Base-by-base conservation (phyloP, 2,888 invertebrate genomes). In the Prionchulus punctatus region DNA sequence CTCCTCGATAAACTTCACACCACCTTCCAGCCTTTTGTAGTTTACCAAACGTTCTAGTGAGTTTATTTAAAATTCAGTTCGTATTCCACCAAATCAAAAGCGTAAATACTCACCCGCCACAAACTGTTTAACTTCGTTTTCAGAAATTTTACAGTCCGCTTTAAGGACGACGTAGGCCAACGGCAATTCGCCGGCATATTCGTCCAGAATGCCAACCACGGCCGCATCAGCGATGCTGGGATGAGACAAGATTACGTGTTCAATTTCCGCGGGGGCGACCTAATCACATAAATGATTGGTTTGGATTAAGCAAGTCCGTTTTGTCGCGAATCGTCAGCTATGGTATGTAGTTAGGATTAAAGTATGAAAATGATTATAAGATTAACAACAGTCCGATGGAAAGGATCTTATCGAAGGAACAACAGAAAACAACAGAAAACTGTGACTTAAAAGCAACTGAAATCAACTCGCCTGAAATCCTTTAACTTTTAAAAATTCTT, bases 401-500 rank as follows among this genome's bases (percentile, higher is more conserved):
- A 12, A 45, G 23, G 7, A 45, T 23, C 23, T 23, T 23, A 45
- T 45, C 4, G 45, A 45, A 45, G 23, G 36, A 36, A 36, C 7
- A 36, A 36, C 36, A 36, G 36, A 36, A 36, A 36, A 36, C 18
- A 12, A 12, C 36, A 36, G n/a, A n/a, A n/a, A n/a, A n/a, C n/a
- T n/a, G n/a, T n/a, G n/a, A n/a, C n/a, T n/a, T n/a, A n/a, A n/a
- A n/a, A n/a, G n/a, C n/a, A n/a, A n/a, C n/a, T n/a, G n/a, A n/a
- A n/a, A n/a, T 18, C 18, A 12, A 74, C 71, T 73, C 74, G 85
- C 85, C 79, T 86, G 85, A 66, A 81, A 84, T 45, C 83, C 87
- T 71, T 89, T 88, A 67, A 86, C 87, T 71, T 90, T 90, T 66
- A 90, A 89, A 28, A 90, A 79, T 69, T 89, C 88, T 70, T 90